phyloP scores from a whole-genome alignment of 1,140 invertebrate genomes.

The Thrips palmi region DNA sequence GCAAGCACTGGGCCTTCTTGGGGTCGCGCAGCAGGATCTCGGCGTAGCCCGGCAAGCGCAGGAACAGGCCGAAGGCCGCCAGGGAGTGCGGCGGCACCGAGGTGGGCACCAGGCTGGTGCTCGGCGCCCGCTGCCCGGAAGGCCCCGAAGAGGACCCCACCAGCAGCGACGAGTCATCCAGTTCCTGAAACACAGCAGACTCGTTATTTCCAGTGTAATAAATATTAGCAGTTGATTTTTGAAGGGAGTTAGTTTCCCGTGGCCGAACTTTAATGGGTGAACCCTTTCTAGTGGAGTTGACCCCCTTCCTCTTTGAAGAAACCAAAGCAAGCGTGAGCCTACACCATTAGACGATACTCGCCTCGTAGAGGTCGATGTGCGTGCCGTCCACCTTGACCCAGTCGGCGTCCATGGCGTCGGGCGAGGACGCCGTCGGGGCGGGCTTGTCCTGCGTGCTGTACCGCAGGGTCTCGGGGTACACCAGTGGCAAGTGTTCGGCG shows the following conservation, averaged over 20 bases:
- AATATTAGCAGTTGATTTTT: too few relatives aligned
- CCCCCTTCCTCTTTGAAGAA: too few relatives aligned
- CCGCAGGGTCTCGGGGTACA: constrained; percentile 48
- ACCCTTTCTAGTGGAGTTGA: too few relatives aligned
- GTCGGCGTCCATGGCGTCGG: constrained; percentile 30
- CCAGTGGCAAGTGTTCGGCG: constrained; percentile 65
- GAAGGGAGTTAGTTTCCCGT: too few relatives aligned
- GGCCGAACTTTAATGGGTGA: too few relatives aligned
- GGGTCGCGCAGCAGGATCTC: constrained; percentile 69
- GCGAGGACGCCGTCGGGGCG: constrained; percentile 26
- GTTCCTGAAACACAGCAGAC: too few relatives aligned
- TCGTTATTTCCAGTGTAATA: too few relatives aligned
- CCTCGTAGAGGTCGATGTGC: constrained; percentile 56
- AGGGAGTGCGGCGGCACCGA: constrained; percentile 73
- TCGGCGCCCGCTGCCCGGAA: neutral
- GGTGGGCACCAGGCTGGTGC: constrained; percentile 16
- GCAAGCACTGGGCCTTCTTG: constrained; percentile 63
- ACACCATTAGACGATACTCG: constrained; percentile 18
- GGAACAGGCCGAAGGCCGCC: constrained; percentile 72
- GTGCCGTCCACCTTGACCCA: constrained; percentile 62
- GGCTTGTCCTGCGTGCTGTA: constrained; percentile 22
- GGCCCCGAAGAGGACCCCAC: constrained; percentile 1
- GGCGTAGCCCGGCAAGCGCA: constrained; percentile 74
- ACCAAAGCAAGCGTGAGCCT: too few relatives aligned
- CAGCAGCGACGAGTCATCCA: constrained; percentile 28